Evolutionary conservation across 2,113 vertebrate species (phyloP).

Genomic region (Psammodynastes pulverulentus): DNA sequence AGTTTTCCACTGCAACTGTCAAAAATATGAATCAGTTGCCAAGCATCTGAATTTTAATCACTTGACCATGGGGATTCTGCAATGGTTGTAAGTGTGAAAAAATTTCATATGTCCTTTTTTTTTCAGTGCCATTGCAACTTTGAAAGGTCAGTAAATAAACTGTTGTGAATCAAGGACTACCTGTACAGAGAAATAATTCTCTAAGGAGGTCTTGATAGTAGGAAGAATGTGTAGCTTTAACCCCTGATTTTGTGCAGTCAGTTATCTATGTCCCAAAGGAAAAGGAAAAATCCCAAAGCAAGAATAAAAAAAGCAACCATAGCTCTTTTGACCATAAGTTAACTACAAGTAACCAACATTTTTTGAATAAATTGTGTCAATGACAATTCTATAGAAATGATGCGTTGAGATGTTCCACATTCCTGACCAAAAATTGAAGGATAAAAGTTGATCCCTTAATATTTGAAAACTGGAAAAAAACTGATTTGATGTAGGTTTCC

Average conservation of each 20-base stretch:
- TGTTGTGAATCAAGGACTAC: not conserved
- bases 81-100: too few relatives aligned
- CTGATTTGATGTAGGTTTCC: conserved; percentile 1
- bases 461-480: not conserved
- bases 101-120: too few relatives aligned
- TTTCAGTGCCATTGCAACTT: not conserved
- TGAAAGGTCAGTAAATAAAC: not conserved
- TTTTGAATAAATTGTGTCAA: not conserved
- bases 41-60: too few relatives aligned
- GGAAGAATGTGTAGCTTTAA: not conserved
- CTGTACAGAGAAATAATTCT: not conserved
- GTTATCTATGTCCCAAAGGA: not conserved
- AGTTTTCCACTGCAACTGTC: not conserved
- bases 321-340: not conserved
- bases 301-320: not conserved
- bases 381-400: not conserved
- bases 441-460: not conserved
- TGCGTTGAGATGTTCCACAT: not conserved
- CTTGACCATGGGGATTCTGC: too few relatives aligned
- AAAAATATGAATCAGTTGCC: too few relatives aligned
- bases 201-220: not conserved
- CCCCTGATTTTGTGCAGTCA: too few relatives aligned
- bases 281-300: not conserved
- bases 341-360: too few relatives aligned
- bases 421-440: not conserved